Percentiles rank a stretch among this genome's conserved stretches.
These are phyloP conservation scores for Notamacropus eugenii DNA, from an alignment of 2,797 vertebrate species.

Conservation along the genomic window DNA sequence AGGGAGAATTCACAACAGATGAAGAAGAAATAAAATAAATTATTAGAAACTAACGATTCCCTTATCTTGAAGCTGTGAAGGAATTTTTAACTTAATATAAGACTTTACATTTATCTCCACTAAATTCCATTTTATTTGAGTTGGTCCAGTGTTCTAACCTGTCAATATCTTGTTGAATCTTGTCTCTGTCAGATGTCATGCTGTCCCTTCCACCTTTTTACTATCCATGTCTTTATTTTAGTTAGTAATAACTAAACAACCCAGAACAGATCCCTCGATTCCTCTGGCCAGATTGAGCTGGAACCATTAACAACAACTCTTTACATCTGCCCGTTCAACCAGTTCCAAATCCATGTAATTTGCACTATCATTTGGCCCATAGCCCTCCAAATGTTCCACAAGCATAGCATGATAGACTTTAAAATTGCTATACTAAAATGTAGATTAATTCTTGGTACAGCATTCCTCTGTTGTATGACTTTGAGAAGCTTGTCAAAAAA, in stretches of 20 bases:
- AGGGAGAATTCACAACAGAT: neutral
- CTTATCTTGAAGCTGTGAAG: neutral
- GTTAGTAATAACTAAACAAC: neutral
- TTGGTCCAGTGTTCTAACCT: neutral
- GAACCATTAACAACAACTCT: neutral
- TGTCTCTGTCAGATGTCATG: neutral
- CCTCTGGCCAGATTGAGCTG: neutral
- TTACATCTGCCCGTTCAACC: neutral
- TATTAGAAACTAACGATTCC: neutral
- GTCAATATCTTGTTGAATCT: neutral
- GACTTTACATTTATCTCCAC: neutral
- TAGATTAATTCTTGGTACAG: neutral
- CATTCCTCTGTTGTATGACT: neutral
- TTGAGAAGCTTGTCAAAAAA: conserved; percentile 26
- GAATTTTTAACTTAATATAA: neutral
- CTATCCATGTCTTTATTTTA: conserved; percentile 33
- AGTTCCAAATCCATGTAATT: neutral
- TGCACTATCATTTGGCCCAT: neutral
- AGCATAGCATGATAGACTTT: conserved; percentile 16
- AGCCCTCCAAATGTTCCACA: neutral
- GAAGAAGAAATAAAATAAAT: neutral
- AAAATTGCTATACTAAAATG: conserved; percentile 23
- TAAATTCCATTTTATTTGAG: neutral
- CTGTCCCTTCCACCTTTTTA: neutral
- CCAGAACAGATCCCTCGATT: neutral